Evolutionary conservation across 2,888 invertebrate genomes (phyloP).

Genomic region (Acanthosepion lycidas): DNA sequence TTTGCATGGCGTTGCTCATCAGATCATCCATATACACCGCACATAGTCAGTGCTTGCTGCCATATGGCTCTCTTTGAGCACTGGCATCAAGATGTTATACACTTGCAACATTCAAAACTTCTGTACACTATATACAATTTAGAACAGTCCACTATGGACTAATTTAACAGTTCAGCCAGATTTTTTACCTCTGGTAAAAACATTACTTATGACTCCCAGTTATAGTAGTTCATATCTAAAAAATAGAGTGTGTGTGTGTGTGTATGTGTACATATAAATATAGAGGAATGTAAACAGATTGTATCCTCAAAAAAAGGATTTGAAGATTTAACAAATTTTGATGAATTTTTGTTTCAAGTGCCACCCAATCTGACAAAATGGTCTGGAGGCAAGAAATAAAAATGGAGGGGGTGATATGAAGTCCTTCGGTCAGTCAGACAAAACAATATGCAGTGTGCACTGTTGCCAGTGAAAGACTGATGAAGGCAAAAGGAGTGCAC

Average conservation of each 20-base stretch:
- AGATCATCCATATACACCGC: conserved; percentile 18
- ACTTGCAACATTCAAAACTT: conserved; percentile 40
- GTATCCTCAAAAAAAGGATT: not conserved
- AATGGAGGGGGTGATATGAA: not conserved
- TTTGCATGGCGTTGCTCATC: not conserved
- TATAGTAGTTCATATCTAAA: conserved; percentile 35
- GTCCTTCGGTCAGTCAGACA: not conserved
- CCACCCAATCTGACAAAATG: not conserved
- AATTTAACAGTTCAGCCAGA: conserved; percentile 44
- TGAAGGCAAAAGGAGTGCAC: not conserved
- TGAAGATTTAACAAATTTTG: conserved; percentile 24
- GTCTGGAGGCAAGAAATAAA: not conserved
- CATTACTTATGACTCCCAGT: conserved; percentile 10
- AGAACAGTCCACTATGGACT: conserved; percentile 46
- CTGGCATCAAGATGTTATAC: conserved; percentile 23
- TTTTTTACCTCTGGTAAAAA: not conserved
- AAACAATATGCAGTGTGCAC: not conserved
- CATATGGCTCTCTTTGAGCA: not conserved
- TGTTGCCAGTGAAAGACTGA: not conserved
- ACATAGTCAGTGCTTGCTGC: not conserved
- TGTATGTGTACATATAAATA: conserved; percentile 40
- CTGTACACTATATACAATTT: conserved; percentile 37
- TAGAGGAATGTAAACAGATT: conserved; percentile 46
- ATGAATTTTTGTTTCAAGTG: not conserved
- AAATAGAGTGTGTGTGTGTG: conserved; percentile 16